A percentile compares a stretch with the other conserved stretches of the same genome.
Conservation (phyloP, 2,113 vertebrate species). For the Anoura caudifer region DNA sequence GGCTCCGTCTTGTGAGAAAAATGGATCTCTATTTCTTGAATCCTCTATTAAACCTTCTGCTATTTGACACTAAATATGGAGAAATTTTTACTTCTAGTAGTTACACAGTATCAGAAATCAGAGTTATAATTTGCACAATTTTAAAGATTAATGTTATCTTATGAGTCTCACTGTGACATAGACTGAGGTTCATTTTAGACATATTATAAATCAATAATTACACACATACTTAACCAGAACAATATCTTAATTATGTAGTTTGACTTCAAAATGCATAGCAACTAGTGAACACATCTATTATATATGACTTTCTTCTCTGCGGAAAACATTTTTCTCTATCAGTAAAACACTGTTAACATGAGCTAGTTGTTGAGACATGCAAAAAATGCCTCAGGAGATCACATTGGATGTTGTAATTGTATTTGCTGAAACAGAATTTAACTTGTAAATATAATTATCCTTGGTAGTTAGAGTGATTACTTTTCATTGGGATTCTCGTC, state of each 20-base stretch:
- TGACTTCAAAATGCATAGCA: neutral
- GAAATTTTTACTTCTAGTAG: neutral
- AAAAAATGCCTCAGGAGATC: neutral
- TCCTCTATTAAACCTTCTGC: neutral
- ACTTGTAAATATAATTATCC: conserved; percentile 33
- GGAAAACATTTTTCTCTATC: neutral
- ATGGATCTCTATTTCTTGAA: neutral
- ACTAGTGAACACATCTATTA: neutral
- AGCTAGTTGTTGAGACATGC: neutral
- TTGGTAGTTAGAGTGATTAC: neutral
- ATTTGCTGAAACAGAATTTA: conserved; percentile 45
- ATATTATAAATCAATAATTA: neutral
- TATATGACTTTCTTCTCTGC: neutral
- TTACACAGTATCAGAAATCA: neutral
- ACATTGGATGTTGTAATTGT: neutral
- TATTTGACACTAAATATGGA: neutral
- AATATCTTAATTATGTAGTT: neutral
- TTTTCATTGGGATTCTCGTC: conserved; percentile 21
- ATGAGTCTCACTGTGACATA: neutral
- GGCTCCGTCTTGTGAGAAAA: neutral
- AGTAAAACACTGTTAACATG: neutral
- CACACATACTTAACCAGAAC: neutral
- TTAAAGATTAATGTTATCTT: neutral
- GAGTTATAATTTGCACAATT: neutral
- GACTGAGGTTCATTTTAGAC: neutral